phyloP scores from a whole-genome alignment of 2,113 vertebrate species.

The Nycticryphes semicollaris region DNA sequence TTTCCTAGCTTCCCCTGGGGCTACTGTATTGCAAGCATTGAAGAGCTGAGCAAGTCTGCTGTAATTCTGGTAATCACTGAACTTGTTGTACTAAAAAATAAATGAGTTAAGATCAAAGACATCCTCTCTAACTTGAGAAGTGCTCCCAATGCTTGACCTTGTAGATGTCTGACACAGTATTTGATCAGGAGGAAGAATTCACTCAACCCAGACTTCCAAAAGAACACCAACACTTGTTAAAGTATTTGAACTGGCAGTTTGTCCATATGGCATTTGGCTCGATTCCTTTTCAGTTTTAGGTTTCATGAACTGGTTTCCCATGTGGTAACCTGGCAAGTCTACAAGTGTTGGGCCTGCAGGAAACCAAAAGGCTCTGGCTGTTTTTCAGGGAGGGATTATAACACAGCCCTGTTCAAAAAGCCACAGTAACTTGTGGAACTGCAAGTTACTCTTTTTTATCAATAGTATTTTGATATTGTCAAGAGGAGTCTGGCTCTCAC shows the following conservation, averaged over 20 bases:
- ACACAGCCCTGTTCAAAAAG: background rate
- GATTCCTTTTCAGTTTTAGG: conserved; percentile 3
- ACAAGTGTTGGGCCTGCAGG: background rate
- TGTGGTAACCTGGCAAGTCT: conserved; percentile 32
- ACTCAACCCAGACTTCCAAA: conserved; percentile 32
- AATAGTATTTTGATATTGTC: background rate
- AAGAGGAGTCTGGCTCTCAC: background rate
- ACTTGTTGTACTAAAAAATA: background rate
- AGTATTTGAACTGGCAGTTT: background rate
- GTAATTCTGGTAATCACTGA: background rate
- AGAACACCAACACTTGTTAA: background rate
- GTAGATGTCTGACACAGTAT: background rate
- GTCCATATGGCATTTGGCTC: conserved; percentile 55
- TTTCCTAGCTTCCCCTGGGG: background rate
- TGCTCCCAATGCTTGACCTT: conserved; percentile 30
- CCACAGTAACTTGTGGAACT: background rate
- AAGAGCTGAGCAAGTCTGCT: background rate
- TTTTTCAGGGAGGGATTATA: background rate
- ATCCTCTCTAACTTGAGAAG: background rate
- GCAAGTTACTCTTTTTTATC: background rate
- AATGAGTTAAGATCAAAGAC: background rate
- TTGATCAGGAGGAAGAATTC: conserved; percentile 7
- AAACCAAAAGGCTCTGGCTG: background rate
- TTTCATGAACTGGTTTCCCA: conserved; percentile 32
- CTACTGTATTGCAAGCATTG: background rate